Evolutionary conservation across 1,140 invertebrate genomes (phyloP).

Genomic region (Lucilia sericata): DNA sequence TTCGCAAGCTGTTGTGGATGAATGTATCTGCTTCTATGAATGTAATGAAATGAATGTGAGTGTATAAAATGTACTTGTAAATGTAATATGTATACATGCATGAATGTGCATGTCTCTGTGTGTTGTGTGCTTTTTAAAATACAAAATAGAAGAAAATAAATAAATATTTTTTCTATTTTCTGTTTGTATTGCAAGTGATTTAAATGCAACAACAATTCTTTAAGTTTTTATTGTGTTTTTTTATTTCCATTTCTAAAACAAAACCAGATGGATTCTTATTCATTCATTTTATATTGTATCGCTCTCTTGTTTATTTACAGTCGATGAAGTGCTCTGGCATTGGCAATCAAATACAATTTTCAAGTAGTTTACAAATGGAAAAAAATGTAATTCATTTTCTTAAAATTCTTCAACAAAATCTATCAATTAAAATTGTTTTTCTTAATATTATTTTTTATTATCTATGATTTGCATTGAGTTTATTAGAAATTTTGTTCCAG

Average conservation of each 20-base stretch:
- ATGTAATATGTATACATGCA: neutral
- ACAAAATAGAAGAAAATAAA: neutral
- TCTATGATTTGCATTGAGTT: no score
- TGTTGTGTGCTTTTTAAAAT: neutral
- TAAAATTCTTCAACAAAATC: no score
- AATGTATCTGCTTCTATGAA: neutral
- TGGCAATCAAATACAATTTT: conserved; percentile 36
- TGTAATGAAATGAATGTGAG: neutral
- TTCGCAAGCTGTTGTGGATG: conserved; percentile 6
- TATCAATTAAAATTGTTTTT: no score
- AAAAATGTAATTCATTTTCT: neutral
- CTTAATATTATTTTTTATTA: no score
- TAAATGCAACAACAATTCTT: conserved; percentile 11
- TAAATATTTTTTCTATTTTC: conserved; percentile 15
- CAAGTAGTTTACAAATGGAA: neutral
- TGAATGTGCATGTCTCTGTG: conserved; percentile 30
- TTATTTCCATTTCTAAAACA: neutral
- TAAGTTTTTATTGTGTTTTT: conserved; percentile 7
- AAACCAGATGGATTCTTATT: neutral
- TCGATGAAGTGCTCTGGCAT: conserved; percentile 26
- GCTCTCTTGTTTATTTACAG: neutral
- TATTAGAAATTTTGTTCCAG: no score
- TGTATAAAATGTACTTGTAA: neutral
- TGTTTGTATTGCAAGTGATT: neutral
- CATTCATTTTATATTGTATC: neutral